phyloP scores from a whole-genome alignment of 2,797 vertebrate genomes.

The Mionectes olivaceus region DNA sequence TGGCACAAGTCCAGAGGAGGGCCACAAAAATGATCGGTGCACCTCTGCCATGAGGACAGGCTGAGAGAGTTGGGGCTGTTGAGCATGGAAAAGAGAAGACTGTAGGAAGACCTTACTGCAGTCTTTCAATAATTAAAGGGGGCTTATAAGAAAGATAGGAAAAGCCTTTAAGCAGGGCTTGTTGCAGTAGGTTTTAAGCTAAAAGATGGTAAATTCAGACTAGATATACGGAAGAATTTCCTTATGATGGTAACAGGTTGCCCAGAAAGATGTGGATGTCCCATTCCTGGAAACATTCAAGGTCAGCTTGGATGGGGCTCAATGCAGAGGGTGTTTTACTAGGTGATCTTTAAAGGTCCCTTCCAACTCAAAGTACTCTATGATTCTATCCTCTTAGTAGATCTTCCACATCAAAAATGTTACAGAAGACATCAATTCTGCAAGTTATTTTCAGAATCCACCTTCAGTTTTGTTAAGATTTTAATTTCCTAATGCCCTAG shows the following conservation, averaged over 20 bases:
- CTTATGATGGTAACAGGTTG: background rate
- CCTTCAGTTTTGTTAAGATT: background rate
- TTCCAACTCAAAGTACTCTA: background rate
- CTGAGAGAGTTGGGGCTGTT: background rate
- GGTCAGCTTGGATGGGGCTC: background rate
- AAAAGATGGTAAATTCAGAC: background rate
- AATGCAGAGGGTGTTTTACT: background rate
- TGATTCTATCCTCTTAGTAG: background rate
- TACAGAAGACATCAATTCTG: background rate
- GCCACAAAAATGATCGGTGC: background rate
- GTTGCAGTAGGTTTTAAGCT: background rate
- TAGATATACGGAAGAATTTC: background rate
- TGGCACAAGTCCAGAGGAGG: background rate
- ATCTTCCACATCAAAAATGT: background rate
- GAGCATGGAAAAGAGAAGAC: background rate
- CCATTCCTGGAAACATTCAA: background rate
- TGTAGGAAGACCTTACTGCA: background rate
- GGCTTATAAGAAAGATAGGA: background rate
- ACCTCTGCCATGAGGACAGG: background rate
- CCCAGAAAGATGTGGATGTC: background rate
- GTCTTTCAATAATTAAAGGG: background rate
- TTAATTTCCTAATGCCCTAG: background rate
- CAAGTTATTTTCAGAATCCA: background rate
- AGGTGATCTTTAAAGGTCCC: accelerated
- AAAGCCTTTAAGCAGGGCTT: background rate